Evolutionary conservation across 2,888 invertebrate genomes (phyloP).

Genomic region (Acanthoscelides obtectus): DNA sequence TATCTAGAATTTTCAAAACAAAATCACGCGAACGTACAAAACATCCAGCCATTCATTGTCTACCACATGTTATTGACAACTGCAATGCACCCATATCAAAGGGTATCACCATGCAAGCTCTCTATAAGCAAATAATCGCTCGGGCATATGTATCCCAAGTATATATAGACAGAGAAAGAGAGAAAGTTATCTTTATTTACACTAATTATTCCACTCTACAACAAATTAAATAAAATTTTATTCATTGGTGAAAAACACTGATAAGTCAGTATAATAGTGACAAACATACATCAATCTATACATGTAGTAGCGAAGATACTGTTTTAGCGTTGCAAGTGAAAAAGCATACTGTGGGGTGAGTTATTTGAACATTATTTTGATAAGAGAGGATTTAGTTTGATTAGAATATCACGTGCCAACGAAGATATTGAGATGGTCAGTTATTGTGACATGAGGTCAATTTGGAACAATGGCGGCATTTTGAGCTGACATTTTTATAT

Average conservation of each 20-base stretch:
- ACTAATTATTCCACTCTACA: neutral
- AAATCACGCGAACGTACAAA: no score
- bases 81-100: neutral
- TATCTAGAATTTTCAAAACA: no score
- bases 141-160: neutral
- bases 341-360: neutral
- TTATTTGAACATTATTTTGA: neutral
- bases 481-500: neutral
- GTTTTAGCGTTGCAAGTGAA: neutral
- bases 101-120: neutral
- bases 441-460: neutral
- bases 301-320: neutral
- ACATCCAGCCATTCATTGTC: no score
- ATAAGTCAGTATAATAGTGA: neutral
- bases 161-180: neutral
- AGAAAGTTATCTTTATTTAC: neutral
- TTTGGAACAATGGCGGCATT: neutral
- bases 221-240: neutral
- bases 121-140: neutral
- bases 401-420: no score
- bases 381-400: neutral
- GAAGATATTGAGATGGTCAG: neutral
- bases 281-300: neutral
- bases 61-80: neutral
- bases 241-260: neutral